These are phyloP conservation scores for Pharmacophagus antenor DNA, from an alignment of 2,888 invertebrate genomes.

Conservation along the genomic window DNA sequence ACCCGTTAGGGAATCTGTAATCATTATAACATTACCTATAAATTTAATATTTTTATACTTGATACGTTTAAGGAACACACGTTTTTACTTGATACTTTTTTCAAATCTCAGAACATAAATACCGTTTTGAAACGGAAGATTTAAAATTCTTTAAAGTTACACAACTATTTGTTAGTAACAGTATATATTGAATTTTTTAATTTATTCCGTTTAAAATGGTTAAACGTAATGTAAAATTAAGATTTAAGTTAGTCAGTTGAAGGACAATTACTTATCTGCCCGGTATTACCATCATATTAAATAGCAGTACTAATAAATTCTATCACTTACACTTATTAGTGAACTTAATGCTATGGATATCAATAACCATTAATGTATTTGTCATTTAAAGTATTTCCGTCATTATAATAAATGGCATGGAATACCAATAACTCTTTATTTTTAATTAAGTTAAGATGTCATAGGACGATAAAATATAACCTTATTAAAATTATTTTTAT, in stretches of 20 bases:
- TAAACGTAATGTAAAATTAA: not conserved
- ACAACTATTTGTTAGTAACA: too few relatives aligned
- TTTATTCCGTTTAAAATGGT: not conserved
- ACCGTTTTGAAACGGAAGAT: too few relatives aligned
- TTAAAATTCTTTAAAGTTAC: too few relatives aligned
- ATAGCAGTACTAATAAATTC: not conserved
- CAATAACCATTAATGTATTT: conserved; percentile 5
- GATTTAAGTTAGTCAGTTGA: not conserved
- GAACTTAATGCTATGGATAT: conserved; percentile 4
- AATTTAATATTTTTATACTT: too few relatives aligned
- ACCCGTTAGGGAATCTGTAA: too few relatives aligned
- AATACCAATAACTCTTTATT: conserved; percentile 4
- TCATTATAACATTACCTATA: too few relatives aligned
- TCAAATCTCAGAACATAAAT: too few relatives aligned
- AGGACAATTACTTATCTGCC: not conserved
- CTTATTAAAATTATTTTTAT: not conserved
- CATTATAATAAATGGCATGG: conserved; percentile 7
- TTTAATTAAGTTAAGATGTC: not conserved
- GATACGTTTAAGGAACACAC: too few relatives aligned
- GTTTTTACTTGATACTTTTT: too few relatives aligned
- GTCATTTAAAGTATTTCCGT: conserved; percentile 7
- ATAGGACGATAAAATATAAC: not conserved
- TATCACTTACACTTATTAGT: too few relatives aligned
- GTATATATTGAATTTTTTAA: not conserved
- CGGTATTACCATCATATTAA: not conserved